phyloP scores from a whole-genome alignment of 2,797 vertebrate species.

The Phataginus tricuspis region DNA sequence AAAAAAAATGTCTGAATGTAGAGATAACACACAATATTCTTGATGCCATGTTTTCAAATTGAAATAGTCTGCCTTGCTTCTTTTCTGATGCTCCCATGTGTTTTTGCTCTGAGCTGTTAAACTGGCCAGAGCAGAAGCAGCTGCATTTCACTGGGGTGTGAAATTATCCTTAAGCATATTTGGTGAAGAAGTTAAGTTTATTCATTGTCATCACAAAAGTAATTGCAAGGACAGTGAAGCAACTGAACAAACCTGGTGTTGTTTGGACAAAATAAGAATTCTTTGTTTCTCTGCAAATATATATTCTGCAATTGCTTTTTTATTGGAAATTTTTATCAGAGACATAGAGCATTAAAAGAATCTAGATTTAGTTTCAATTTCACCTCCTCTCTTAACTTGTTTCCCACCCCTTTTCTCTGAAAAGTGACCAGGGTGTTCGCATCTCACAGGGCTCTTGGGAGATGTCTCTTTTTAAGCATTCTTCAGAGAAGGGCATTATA shows the following conservation, averaged over 20 bases:
- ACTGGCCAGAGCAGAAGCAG: conserved; percentile 57
- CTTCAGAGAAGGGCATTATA: not conserved
- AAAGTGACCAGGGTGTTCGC: not conserved
- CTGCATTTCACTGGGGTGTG: conserved; percentile 71
- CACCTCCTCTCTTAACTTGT: not conserved
- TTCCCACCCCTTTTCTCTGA: not conserved
- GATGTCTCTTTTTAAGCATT: not conserved
- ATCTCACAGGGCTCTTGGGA: not conserved
- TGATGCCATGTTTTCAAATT: not conserved
- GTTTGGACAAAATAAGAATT: conserved; percentile 15
- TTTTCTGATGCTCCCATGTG: not conserved
- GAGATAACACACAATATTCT: conserved; percentile 21
- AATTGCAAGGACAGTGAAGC: conserved; percentile 34
- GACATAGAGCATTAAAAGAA: not conserved
- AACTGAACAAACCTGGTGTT: not conserved
- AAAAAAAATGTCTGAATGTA: not conserved
- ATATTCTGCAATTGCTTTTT: not conserved
- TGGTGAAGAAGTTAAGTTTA: conserved; percentile 60
- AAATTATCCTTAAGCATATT: conserved; percentile 70
- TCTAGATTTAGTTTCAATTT: not conserved
- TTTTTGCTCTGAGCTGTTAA: conserved; percentile 48
- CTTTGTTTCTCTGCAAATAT: not conserved
- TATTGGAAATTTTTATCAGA: not conserved
- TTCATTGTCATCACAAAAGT: conserved; percentile 65
- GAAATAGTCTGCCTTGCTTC: not conserved